These are phyloP conservation scores for Dunckerocampus dactyliophorus DNA, from an alignment of 2,113 vertebrate species.

Conservation along the genomic window DNA sequence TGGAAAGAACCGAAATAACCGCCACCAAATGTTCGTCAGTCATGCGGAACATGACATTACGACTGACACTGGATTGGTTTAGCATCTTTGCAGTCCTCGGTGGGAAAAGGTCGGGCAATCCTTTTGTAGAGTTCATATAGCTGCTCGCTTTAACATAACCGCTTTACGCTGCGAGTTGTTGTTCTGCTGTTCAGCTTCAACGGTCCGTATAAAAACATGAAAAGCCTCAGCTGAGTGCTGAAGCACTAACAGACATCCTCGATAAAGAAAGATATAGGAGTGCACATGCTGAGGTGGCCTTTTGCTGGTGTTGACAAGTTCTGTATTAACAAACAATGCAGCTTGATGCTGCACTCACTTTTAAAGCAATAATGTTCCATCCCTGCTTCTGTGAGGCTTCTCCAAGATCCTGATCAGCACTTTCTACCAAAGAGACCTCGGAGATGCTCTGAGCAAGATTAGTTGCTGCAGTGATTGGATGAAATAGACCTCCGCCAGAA, in stretches of 20 bases:
- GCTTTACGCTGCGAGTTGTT: background rate
- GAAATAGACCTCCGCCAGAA: conserved; percentile 17
- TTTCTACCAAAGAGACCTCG: conserved; percentile 11
- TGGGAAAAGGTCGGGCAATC: no score
- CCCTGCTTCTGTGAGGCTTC: background rate
- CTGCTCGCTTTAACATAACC: background rate
- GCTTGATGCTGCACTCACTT: conserved; percentile 2
- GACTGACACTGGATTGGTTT: no score
- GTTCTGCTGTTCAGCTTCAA: background rate
- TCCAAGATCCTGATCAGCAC: conserved; percentile 16
- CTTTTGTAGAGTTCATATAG: background rate
- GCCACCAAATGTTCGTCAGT: no score
- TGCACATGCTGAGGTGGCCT: conserved; percentile 4
- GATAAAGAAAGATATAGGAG: background rate
- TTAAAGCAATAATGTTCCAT: conserved; percentile 9
- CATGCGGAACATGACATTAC: no score
- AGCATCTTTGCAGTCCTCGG: no score
- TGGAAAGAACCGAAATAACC: no score
- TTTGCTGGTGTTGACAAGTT: conserved; percentile 1
- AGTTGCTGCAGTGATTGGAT: conserved; percentile 18
- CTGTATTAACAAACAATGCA: conserved; percentile 2
- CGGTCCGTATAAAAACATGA: background rate
- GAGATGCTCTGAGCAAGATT: conserved; percentile 20
- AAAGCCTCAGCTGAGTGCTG: background rate
- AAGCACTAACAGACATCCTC: background rate